Evolutionary conservation across 1,140 invertebrate species (phyloP).

Genomic region (Triops cancriformis): DNA sequence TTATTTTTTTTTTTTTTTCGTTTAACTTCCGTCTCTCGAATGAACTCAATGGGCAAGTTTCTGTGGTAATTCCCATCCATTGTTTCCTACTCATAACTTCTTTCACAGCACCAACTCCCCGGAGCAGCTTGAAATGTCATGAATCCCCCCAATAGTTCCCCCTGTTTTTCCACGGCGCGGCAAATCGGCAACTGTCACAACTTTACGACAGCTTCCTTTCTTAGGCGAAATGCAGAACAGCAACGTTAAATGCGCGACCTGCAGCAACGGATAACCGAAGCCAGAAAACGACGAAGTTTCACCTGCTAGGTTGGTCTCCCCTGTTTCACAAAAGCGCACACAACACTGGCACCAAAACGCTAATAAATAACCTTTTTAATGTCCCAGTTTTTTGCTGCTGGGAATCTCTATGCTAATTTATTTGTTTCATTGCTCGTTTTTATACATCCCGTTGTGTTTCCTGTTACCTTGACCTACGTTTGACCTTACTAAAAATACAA

Average conservation of each 20-base stretch:
- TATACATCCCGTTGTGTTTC: not conserved
- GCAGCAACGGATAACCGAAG: not conserved
- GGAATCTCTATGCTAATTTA: not conserved
- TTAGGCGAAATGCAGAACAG: not conserved
- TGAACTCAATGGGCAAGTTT: not conserved
- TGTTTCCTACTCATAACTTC: not conserved
- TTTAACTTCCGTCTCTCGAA: not conserved
- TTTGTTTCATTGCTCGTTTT: not conserved
- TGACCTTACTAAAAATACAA: constrained; percentile 7
- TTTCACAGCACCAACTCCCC: not conserved
- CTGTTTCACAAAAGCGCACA: constrained; percentile 13
- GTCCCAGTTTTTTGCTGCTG: constrained; percentile 4
- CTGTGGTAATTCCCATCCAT: not conserved
- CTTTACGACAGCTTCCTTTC: constrained; percentile 9
- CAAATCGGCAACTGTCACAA: not conserved
- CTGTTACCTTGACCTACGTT: not conserved
- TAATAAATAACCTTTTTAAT: constrained; percentile 13
- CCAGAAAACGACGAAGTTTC: not conserved
- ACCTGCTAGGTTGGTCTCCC: constrained; percentile 1
- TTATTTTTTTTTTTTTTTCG: not conserved
- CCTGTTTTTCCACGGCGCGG: too few relatives aligned
- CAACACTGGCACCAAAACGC: constrained; percentile 1
- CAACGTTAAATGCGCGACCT: not conserved
- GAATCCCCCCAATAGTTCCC: too few relatives aligned
- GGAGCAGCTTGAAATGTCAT: too few relatives aligned